Evolutionary conservation across 35 echinoderm and acorn worm genomes (phyloP).

Genomic region (Apostichopus parvimensis): DNA sequence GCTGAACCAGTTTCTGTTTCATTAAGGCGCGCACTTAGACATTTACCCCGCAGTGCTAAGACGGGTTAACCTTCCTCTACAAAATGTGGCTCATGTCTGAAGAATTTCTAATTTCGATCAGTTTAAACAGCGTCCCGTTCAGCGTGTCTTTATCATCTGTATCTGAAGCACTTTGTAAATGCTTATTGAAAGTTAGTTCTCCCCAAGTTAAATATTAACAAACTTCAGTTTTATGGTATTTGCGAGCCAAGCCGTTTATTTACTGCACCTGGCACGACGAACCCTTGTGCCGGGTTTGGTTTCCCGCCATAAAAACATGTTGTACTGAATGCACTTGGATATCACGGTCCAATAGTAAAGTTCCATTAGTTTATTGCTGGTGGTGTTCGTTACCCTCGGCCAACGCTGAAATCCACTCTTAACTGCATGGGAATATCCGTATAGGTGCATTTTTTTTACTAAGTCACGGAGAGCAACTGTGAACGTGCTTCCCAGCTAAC

Average conservation of each 20-base stretch:
- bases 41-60: too few relatives aligned
- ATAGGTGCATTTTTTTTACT: too few relatives aligned
- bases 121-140: constrained; percentile 15
- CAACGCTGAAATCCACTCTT: neutral
- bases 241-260: neutral
- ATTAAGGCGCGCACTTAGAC: too few relatives aligned
- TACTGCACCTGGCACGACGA: constrained; percentile 38
- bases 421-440: neutral
- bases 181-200: neutral
- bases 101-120: constrained; percentile 10
- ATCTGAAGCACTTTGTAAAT: constrained; percentile 44
- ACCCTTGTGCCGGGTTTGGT: constrained; percentile 14
- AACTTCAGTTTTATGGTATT: constrained; percentile 23
- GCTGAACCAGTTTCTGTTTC: too few relatives aligned
- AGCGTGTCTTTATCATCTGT: constrained; percentile 22
- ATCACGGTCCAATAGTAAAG: too few relatives aligned
- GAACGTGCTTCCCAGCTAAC: too few relatives aligned
- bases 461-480: too few relatives aligned
- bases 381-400: neutral
- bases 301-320: constrained; percentile 17
- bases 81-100: neutral
- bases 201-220: constrained; percentile 44
- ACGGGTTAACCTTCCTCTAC: neutral
- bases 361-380: too few relatives aligned
- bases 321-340: too few relatives aligned